A percentile compares a stretch with the other conserved stretches of the same genome.
These are phyloP conservation scores for Scaptomyza flava DNA, from an alignment of 2,888 invertebrate genomes.

Conservation along the genomic window DNA sequence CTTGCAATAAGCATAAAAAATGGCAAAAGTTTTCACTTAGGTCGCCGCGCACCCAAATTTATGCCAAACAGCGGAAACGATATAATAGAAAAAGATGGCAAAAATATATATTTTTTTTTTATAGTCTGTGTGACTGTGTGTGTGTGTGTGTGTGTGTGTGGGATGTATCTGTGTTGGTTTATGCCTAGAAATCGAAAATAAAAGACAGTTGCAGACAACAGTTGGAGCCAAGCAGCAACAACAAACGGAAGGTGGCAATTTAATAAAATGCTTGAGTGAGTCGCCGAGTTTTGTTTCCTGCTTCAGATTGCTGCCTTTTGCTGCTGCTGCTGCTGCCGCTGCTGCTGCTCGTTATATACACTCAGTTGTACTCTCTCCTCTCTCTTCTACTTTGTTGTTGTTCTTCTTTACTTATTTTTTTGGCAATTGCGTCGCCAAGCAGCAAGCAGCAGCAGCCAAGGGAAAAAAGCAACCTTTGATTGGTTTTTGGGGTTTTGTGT, in stretches of 20 bases:
- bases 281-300: conserved; percentile 78
- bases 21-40: conserved; percentile 49
- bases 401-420: conserved; percentile 43
- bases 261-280: conserved; percentile 82
- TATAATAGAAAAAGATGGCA: conserved; percentile 76
- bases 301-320: conserved; percentile 21
- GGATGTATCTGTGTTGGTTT: conserved; percentile 22
- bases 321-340: neutral
- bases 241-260: conserved; percentile 82
- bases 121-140: neutral
- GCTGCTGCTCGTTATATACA: conserved; percentile 7
- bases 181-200: conserved; percentile 67
- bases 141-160: neutral
- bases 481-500: conserved; percentile 42
- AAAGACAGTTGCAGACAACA: conserved; percentile 55
- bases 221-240: conserved; percentile 53
- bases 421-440: conserved; percentile 49
- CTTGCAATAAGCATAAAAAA: conserved; percentile 58
- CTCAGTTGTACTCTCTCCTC: neutral
- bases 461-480: conserved; percentile 51
- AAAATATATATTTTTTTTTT: conserved; percentile 60
- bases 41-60: conserved; percentile 52
- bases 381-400: neutral
- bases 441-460: conserved; percentile 19
- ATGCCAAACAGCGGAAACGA: conserved; percentile 73